phyloP scores from a whole-genome alignment of 2,797 vertebrate species.

The Gorsachius magnificus region DNA sequence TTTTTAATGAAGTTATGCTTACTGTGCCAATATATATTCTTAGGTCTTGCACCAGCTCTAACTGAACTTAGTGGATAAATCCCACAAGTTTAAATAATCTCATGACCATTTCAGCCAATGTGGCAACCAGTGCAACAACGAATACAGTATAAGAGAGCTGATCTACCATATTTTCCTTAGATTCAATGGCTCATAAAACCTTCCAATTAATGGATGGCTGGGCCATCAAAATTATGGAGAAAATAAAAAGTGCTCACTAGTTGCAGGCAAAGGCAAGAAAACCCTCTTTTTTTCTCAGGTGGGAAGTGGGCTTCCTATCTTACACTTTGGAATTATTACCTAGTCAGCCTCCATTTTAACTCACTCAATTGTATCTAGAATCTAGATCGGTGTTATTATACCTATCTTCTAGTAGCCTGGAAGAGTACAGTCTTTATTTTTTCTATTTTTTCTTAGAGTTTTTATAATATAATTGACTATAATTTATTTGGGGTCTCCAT shows the following conservation, averaged over 20 bases:
- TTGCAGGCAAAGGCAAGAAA: not conserved
- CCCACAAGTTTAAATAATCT: not conserved
- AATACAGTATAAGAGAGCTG: not conserved
- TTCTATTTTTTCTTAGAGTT: not conserved
- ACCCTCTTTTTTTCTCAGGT: too few species aligned
- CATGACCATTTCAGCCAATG: not conserved
- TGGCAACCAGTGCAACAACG: not conserved
- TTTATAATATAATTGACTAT: not conserved
- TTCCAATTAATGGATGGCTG: not conserved
- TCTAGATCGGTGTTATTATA: not conserved
- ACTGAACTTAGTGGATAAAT: not conserved
- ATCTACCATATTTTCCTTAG: not conserved
- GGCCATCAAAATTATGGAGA: not conserved
- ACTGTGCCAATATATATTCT: not conserved
- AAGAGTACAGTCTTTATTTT: not conserved
- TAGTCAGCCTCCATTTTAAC: not conserved
- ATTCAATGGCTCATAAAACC: not conserved
- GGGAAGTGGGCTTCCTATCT: not conserved
- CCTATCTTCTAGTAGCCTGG: not conserved
- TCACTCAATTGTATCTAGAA: not conserved
- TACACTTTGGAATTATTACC: not conserved
- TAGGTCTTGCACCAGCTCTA: not conserved
- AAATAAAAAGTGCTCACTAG: not conserved
- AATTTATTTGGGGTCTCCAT: fast-evolving
- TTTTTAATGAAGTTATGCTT: not conserved